These are phyloP conservation scores for Patella ulyssiponensis DNA, from an alignment of 2,888 invertebrate species.

Conservation along the genomic window DNA sequence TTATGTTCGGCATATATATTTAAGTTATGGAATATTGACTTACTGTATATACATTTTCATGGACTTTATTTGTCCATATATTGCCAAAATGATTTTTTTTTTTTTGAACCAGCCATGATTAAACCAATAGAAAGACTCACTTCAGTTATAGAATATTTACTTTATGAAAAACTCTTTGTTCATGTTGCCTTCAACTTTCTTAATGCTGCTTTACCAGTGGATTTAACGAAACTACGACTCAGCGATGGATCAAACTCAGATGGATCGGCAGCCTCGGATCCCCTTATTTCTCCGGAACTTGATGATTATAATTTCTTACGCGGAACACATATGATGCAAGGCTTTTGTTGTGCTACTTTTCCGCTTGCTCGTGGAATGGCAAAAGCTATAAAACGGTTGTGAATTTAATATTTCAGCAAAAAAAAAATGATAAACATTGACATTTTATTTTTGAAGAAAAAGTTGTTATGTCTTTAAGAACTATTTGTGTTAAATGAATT, in stretches of 20 bases:
- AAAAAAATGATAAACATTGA: not conserved
- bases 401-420: slow-evolving; percentile 25
- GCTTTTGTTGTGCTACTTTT: slow-evolving; percentile 67
- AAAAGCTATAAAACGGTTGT: slow-evolving; percentile 61
- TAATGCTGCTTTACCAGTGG: slow-evolving; percentile 56
- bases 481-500: not conserved
- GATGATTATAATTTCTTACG: slow-evolving; percentile 62
- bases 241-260: slow-evolving; percentile 52
- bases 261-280: slow-evolving; percentile 52
- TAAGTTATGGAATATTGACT: too few species aligned
- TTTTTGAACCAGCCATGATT: too few species aligned
- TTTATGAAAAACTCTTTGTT: not conserved
- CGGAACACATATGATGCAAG: slow-evolving; percentile 57
- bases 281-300: slow-evolving; percentile 62
- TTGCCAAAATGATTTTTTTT: too few species aligned
- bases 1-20: too few species aligned
- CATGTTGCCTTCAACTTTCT: slow-evolving; percentile 16
- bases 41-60: too few species aligned
- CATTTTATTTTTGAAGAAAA: not conserved
- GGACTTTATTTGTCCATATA: too few species aligned
- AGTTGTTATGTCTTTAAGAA: not conserved
- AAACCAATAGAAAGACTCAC: too few species aligned
- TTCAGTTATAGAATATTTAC: too few species aligned
- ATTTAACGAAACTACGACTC: slow-evolving; percentile 66
- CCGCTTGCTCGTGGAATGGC: slow-evolving; percentile 65